Evolutionary conservation across 2,113 vertebrate species (phyloP).

Genomic region (Odontesthes bonariensis): DNA sequence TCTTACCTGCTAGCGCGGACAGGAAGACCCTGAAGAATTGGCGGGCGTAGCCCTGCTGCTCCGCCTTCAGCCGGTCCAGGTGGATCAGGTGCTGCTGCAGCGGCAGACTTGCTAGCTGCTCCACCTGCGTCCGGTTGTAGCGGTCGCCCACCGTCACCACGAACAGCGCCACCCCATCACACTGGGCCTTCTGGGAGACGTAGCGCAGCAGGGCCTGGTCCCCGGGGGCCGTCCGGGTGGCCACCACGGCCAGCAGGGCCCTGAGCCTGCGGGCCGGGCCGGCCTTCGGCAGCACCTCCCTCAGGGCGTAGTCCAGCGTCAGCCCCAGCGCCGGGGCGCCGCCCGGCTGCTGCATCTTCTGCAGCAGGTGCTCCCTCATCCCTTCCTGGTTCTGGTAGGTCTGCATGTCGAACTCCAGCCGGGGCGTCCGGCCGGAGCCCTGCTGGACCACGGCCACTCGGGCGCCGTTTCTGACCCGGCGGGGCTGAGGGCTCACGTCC

Average conservation of each 20-base stretch:
- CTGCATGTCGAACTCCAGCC: constrained; percentile 82
- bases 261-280: constrained; percentile 68
- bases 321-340: constrained; percentile 80
- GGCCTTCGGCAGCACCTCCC: constrained; percentile 78
- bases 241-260: constrained; percentile 83
- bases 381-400: constrained; percentile 49
- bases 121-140: constrained; percentile 73
- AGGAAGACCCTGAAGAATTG: constrained; percentile 86
- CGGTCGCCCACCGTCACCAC: constrained; percentile 80
- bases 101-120: constrained; percentile 82
- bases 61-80: constrained; percentile 62
- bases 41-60: constrained; percentile 79
- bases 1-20: constrained; percentile 87
- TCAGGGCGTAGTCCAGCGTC: constrained; percentile 83
- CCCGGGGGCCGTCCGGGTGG: constrained; percentile 77
- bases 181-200: constrained; percentile 83
- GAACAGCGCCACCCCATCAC: constrained; percentile 86
- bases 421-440: constrained; percentile 54
- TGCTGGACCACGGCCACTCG: constrained; percentile 85
- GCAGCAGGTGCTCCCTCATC: constrained; percentile 83
- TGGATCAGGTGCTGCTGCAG: constrained; percentile 85
- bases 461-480: constrained; percentile 28
- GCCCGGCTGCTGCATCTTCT: constrained; percentile 72
- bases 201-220: constrained; percentile 81
- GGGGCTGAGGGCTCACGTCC: constrained; percentile 76